Conservation (phyloP, 2,113 vertebrate genomes). For the Thunnus maccoyii region DNA sequence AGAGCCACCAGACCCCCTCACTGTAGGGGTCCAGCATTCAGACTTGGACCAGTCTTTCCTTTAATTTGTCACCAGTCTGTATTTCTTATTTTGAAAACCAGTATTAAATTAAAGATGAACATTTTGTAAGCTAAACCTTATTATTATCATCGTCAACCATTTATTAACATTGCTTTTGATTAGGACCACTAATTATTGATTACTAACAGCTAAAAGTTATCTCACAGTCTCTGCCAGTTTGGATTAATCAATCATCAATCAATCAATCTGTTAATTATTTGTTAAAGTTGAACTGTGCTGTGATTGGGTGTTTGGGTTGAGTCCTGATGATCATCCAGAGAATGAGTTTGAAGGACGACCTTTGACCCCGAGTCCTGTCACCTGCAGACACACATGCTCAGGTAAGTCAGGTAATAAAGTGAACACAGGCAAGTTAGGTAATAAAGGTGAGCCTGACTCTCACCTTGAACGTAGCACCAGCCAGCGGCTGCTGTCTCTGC, state of each 20-base stretch:
- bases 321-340: constrained; percentile 43
- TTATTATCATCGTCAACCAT: background rate
- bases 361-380: constrained; percentile 68
- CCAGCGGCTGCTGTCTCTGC: constrained; percentile 83
- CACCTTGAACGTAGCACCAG: constrained; percentile 91
- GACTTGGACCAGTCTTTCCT: too few species aligned
- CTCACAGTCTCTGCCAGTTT: too few species aligned
- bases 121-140: background rate
- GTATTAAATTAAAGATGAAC: background rate
- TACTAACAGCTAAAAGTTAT: background rate
- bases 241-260: background rate
- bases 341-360: constrained; percentile 61
- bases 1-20: too few species aligned
- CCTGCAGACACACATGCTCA: constrained; percentile 35
- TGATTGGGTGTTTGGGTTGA: constrained; percentile 5
- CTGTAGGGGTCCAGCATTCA: too few species aligned
- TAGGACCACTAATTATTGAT: background rate
- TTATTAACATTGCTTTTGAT: too few species aligned
- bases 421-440: background rate
- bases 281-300: background rate
- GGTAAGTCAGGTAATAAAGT: background rate
- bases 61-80: too few species aligned
- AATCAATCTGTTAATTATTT: background rate
- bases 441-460: constrained; percentile 1
- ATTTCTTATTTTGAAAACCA: background rate